Conservation (phyloP, 1,140 invertebrate genomes). For the Neuroterus valhalla region DNA sequence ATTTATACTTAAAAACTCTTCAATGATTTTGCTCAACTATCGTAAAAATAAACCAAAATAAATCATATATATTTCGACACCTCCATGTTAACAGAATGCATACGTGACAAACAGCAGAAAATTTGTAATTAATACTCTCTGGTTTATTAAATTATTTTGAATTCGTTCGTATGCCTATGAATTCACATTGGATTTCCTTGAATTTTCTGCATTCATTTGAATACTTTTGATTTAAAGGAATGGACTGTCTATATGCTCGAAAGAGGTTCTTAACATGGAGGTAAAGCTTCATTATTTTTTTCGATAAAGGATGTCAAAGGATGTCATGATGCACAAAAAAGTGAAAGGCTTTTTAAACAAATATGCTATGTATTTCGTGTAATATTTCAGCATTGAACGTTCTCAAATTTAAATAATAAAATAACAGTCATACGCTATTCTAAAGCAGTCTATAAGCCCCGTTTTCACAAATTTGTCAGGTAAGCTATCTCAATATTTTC, state of each 20-base stretch:
- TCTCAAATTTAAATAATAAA: constrained; percentile 44
- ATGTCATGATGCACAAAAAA: not conserved
- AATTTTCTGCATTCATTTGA: no score
- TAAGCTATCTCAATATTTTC: constrained; percentile 25
- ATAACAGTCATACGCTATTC: constrained; percentile 60
- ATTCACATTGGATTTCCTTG: no score
- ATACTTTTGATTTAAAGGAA: no score
- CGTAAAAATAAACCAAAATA: no score
- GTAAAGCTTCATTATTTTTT: not conserved
- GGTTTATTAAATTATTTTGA: no score
- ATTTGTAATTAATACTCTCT: no score
- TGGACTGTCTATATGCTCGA: no score
- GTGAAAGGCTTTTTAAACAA: constrained; percentile 19
- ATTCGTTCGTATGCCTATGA: no score
- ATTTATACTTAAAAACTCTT: not conserved
- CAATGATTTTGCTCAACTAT: no score
- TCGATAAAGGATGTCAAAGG: constrained; percentile 7
- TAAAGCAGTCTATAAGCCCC: constrained; percentile 68
- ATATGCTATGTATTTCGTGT: constrained; percentile 31
- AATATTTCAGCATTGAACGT: constrained; percentile 29
- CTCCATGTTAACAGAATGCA: no score
- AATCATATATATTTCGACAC: no score
- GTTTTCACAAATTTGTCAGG: constrained; percentile 46
- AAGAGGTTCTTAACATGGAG: not conserved
- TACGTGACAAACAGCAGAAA: no score